Conservation (phyloP, 2,888 invertebrate species). For the Hemicrepidius hirtus region DNA sequence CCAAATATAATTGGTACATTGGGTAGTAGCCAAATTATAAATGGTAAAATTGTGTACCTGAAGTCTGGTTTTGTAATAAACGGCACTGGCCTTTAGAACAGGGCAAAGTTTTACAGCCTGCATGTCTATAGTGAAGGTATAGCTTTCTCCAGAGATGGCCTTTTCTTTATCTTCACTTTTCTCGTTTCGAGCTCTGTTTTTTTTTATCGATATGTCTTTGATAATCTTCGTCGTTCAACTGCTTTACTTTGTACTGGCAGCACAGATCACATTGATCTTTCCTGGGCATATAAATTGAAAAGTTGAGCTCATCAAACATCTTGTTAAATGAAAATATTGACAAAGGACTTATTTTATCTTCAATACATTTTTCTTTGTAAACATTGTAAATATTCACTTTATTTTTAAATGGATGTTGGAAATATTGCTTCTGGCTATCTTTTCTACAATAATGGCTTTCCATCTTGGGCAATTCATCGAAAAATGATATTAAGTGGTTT, state of each 20-base stretch:
- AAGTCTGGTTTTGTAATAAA: too few relatives aligned
- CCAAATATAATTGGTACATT: too few relatives aligned
- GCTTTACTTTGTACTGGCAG: background rate
- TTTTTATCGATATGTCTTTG: too few relatives aligned
- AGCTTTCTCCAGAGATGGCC: too few relatives aligned
- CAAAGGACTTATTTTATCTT: background rate
- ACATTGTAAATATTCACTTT: background rate
- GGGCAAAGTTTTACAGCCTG: too few relatives aligned
- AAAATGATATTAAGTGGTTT: background rate
- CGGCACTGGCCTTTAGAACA: too few relatives aligned
- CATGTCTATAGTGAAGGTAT: too few relatives aligned
- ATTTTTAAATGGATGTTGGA: background rate
- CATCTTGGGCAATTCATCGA: background rate
- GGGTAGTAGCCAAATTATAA: too few relatives aligned
- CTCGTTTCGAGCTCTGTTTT: too few relatives aligned
- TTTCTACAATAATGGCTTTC: background rate
- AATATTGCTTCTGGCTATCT: background rate
- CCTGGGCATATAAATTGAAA: background rate
- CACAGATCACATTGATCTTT: background rate
- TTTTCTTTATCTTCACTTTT: too few relatives aligned
- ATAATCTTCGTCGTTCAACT: too few relatives aligned
- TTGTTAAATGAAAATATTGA: background rate
- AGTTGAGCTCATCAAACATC: slow-evolving; percentile 8
- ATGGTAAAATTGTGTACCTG: too few relatives aligned
- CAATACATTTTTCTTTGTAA: background rate